Conservation (phyloP, 2,797 vertebrate species). For the Tauraco hartlaubi region DNA sequence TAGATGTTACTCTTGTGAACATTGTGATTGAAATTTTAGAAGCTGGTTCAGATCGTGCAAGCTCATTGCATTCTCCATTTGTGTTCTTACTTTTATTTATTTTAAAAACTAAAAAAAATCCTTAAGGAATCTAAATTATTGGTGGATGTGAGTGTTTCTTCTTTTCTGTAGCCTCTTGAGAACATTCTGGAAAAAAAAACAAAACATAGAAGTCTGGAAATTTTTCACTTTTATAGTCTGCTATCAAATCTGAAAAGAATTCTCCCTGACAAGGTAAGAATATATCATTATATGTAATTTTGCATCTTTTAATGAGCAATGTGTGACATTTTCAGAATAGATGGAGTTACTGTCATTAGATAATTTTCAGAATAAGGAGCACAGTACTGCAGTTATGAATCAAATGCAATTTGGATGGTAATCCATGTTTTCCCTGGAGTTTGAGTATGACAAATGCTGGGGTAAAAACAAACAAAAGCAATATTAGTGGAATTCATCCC, state of each 20-base stretch:
- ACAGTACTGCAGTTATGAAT: background rate
- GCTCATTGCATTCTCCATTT: background rate
- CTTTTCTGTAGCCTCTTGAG: background rate
- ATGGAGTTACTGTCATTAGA: background rate
- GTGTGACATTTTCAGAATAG: background rate
- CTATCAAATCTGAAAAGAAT: background rate
- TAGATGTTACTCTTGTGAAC: background rate
- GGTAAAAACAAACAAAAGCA: background rate
- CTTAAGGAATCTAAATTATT: background rate
- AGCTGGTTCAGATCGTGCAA: background rate
- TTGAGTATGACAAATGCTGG: background rate
- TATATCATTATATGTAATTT: background rate
- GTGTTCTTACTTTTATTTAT: background rate
- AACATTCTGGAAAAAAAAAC: background rate
- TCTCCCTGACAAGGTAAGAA: background rate
- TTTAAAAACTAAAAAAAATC: background rate
- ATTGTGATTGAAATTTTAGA: background rate
- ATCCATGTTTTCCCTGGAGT: background rate
- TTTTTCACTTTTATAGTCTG: background rate
- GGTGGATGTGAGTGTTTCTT: background rate
- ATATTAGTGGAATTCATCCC: background rate
- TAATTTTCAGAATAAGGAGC: background rate
- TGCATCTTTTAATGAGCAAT: background rate
- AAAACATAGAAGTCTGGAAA: background rate
- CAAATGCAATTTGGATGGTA: background rate